phyloP scores from a whole-genome alignment of 2,888 invertebrate genomes.

The Drosophila putrida region DNA sequence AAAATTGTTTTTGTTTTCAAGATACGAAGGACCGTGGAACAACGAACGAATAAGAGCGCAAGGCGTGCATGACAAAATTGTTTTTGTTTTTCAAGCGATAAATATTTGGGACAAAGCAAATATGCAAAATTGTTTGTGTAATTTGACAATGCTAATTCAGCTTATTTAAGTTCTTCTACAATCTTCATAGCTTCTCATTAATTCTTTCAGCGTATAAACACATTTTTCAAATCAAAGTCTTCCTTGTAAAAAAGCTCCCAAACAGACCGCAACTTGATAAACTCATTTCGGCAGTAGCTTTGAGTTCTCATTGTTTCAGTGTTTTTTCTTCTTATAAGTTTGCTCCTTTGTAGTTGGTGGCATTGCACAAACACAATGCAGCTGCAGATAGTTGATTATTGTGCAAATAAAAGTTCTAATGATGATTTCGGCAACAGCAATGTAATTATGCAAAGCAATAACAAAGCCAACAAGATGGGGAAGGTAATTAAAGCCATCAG shows the following conservation, averaged over 20 bases:
- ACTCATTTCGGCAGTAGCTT: slow-evolving; percentile 44
- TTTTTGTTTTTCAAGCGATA: too few species aligned
- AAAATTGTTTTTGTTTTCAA: too few species aligned
- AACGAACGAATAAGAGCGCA: too few species aligned
- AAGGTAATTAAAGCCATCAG: slow-evolving; percentile 54
- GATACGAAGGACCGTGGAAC: too few species aligned
- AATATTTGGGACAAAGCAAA: too few species aligned
- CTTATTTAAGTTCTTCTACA: slow-evolving; percentile 1
- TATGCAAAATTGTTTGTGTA: background rate
- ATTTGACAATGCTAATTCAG: background rate
- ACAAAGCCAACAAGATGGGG: slow-evolving; percentile 32
- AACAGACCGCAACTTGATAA: slow-evolving; percentile 74
- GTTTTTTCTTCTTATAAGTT: slow-evolving; percentile 17
- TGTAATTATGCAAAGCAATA: slow-evolving; percentile 64
- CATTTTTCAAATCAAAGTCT: background rate
- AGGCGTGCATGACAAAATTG: too few species aligned
- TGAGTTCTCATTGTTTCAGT: slow-evolving; percentile 53
- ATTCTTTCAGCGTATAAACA: background rate
- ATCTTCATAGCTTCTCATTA: slow-evolving; percentile 18
- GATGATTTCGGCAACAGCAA: slow-evolving; percentile 77
- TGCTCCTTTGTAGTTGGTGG: slow-evolving; percentile 38
- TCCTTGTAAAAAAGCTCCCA: slow-evolving; percentile 28
- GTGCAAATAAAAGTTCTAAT: slow-evolving; percentile 80
- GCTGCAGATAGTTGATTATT: slow-evolving; percentile 64
- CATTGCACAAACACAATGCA: slow-evolving; percentile 60